Conservation (phyloP, 1,140 invertebrate species). For the Drosophila elegans region DNA sequence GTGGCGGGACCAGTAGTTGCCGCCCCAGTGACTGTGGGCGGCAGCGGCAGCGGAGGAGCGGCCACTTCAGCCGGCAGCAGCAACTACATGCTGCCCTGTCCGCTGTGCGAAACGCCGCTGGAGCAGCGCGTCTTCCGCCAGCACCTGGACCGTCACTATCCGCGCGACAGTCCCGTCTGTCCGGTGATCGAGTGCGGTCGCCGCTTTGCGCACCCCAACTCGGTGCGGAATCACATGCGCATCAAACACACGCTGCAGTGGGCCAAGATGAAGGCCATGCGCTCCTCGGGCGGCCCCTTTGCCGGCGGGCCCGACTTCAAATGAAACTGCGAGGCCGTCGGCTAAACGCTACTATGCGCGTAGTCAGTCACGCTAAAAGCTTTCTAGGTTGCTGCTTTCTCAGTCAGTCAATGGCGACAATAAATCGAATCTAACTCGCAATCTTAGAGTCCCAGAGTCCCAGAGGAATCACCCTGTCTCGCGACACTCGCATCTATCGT, state of each 20-base stretch:
- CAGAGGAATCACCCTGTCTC: constrained; percentile 41
- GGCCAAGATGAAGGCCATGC: constrained; percentile 92
- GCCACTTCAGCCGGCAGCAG: constrained; percentile 68
- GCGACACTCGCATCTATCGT: constrained; percentile 76
- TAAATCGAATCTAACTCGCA: constrained; percentile 67
- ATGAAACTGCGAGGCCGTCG: constrained; percentile 79
- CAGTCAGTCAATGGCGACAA: constrained; percentile 74
- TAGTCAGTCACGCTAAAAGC: constrained; percentile 36
- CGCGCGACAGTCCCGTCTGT: constrained; percentile 91
- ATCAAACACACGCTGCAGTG: constrained; percentile 91
- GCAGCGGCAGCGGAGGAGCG: constrained; percentile 2
- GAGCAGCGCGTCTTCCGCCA: constrained; percentile 88
- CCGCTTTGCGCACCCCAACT: constrained; percentile 92
- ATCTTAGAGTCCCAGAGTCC: constrained; percentile 12
- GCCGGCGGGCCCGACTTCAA: constrained; percentile 82
- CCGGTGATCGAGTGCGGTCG: constrained; percentile 90
- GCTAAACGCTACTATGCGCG: constrained; percentile 62
- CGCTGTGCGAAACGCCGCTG: constrained; percentile 89
- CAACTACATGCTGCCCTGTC: constrained; percentile 87
- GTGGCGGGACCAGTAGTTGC: constrained; percentile 36
- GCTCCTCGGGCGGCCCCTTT: constrained; percentile 88
- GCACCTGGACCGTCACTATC: constrained; percentile 92
- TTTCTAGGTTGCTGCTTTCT: constrained; percentile 74
- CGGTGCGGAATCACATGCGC: constrained; percentile 93
- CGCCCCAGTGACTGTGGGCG: constrained; percentile 38